These are phyloP conservation scores for Harpalus rufipes DNA, from an alignment of 2,888 invertebrate species.

Conservation along the genomic window DNA sequence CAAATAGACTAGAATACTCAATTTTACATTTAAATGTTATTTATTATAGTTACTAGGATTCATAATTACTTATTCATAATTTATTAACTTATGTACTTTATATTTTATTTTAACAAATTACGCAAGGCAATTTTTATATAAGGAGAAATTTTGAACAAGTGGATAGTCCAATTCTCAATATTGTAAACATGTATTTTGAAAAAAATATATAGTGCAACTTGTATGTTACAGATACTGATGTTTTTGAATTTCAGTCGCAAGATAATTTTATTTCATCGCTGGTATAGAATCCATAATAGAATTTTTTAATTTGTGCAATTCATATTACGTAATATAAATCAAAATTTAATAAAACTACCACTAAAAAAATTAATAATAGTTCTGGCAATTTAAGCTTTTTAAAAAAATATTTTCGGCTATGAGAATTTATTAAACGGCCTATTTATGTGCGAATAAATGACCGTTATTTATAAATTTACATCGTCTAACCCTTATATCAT, in stretches of 20 bases:
- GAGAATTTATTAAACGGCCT: too few species aligned
- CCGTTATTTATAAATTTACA: too few species aligned
- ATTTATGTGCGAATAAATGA: too few species aligned
- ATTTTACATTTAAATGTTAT: constrained; percentile 68
- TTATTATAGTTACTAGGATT: constrained; percentile 68
- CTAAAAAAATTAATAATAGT: too few species aligned
- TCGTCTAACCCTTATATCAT: too few species aligned
- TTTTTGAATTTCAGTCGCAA: not conserved
- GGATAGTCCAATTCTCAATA: constrained; percentile 65
- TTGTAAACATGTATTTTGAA: constrained; percentile 67
- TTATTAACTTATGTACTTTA: constrained; percentile 67
- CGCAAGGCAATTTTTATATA: constrained; percentile 67
- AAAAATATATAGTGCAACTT: constrained; percentile 67
- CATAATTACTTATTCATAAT: constrained; percentile 69
- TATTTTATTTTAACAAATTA: constrained; percentile 66
- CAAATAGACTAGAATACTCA: constrained; percentile 60
- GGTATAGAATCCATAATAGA: too few species aligned
- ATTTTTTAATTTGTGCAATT: too few species aligned
- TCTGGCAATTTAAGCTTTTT: too few species aligned
- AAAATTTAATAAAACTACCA: too few species aligned
- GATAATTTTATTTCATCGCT: too few species aligned
- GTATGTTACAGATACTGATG: constrained; percentile 59
- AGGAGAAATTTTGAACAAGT: constrained; percentile 60
- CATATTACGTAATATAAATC: too few species aligned
- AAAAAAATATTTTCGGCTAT: too few species aligned